Base-by-base conservation (phyloP, 2,113 vertebrate species). In the Dicentrarchus labrax region DNA sequence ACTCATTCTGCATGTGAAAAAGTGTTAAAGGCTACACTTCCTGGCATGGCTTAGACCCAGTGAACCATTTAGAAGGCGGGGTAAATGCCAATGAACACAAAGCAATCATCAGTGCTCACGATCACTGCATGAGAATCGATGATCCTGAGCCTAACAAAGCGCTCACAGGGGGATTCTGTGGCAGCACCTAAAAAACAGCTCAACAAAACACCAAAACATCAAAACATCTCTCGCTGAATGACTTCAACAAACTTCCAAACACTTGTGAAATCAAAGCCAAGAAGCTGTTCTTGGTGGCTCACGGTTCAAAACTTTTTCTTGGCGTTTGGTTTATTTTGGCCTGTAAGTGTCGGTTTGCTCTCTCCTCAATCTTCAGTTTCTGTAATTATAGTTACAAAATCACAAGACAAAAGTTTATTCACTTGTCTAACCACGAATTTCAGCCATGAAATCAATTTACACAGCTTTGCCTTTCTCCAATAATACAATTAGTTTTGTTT, bases 361-460 rank as follows among this genome's bases (percentile, higher is more conserved):
- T 75, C 62, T 67, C 59, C 17, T 71, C 41, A 53, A 76, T 79
- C 59, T 59, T 68, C 38, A 72, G 17, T 47, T 72, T 79, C 75
- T 76, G 59, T 50, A 79, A 86, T 76, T 66, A 54, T 30, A 76
- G 48, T 38, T 45, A 65, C 48, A 74, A 53, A 81, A 69, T 61
- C 60, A 61, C 45, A 30, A 64, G 70, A 45, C 21, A 50, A 59
- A 54, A 84, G 79, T 85, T 69, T 86, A 61, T 78, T 87, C 81
- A 82, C 79, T 79, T 83, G 65, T 82, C 68, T 61, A 54, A 82
- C 59, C 74, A 43, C 79, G 70, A 86, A 76, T 88, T 86, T 68
- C 22, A 73, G 43, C 83, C 80, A 48, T 22, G 4, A 89, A 87
- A 86, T 86, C 83, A 76, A 82, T 90, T 89, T 80, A 62, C 59